These are phyloP conservation scores for Campoletis raptor DNA, from an alignment of 2,888 invertebrate genomes.

Conservation along the genomic window DNA sequence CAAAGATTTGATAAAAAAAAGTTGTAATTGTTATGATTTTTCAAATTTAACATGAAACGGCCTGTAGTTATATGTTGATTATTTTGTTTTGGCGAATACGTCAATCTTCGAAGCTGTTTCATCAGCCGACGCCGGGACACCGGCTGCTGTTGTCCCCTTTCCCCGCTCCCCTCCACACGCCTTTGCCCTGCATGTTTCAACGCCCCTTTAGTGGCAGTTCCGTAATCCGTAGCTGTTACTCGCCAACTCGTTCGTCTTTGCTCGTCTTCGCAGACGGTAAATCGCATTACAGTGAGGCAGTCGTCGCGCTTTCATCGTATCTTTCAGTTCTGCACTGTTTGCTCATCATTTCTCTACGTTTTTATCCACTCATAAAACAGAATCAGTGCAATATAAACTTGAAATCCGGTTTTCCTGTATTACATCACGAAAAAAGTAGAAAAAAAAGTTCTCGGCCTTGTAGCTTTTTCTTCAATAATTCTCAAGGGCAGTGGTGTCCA, in stretches of 20 bases:
- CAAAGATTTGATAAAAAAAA: not conserved
- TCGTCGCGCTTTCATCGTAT: not conserved
- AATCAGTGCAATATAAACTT: not conserved
- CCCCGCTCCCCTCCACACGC: not conserved
- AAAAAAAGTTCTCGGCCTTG: not conserved
- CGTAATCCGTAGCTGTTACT: not conserved
- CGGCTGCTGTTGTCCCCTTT: not conserved
- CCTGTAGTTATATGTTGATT: not conserved
- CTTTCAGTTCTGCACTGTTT: not conserved
- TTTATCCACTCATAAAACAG: not conserved
- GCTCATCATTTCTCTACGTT: not conserved
- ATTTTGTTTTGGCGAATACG: not conserved
- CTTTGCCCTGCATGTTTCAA: not conserved
- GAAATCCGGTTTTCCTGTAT: not conserved
- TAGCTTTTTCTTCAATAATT: not conserved
- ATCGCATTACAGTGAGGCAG: not conserved
- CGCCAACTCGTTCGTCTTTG: not conserved
- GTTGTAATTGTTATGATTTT: not conserved
- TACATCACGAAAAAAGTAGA: not conserved
- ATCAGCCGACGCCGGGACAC: not conserved
- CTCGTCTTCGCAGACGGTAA: constrained; percentile 9
- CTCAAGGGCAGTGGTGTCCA: not conserved
- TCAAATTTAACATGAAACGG: not conserved
- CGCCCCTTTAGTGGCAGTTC: constrained; percentile 2
- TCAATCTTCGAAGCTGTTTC: not conserved